Conservation (phyloP, 2,797 vertebrate species). For the Stomatorhinus walkeri region DNA sequence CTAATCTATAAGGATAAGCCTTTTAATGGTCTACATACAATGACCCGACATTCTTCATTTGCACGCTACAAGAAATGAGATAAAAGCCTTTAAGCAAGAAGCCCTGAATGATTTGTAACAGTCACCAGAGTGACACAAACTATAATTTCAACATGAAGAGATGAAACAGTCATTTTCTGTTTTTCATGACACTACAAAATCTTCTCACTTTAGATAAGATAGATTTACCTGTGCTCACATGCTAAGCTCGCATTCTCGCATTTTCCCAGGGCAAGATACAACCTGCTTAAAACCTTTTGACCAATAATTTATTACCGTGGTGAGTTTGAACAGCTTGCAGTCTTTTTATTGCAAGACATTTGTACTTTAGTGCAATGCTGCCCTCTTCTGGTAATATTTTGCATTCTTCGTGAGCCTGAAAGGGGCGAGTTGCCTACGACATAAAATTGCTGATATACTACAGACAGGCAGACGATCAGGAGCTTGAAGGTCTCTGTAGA, state of each 20-base stretch:
- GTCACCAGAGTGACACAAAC: not conserved
- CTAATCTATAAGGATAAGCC: not conserved
- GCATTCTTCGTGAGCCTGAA: not conserved
- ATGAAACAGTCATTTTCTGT: not conserved
- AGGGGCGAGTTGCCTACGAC: not conserved
- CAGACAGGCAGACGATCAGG: not conserved
- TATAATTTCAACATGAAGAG: not conserved
- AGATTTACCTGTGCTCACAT: not conserved
- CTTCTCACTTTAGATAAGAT: not conserved
- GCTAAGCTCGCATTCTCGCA: not conserved
- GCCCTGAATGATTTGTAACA: not conserved
- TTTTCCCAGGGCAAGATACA: not conserved
- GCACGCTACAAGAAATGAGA: not conserved
- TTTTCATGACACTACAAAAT: not conserved
- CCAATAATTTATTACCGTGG: not conserved
- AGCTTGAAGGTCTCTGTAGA: not conserved
- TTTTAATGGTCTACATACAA: not conserved
- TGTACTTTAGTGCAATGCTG: not conserved
- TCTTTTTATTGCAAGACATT: not conserved
- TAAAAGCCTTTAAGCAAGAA: not conserved
- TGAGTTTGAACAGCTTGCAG: not conserved
- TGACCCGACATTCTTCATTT: not conserved
- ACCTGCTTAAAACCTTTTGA: not conserved
- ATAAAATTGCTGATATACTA: not conserved
- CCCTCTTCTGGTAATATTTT: not conserved